Percentiles rank a stretch among this genome's conserved stretches.
These are phyloP conservation scores for Hystrix cristata DNA, from an alignment of 2,113 vertebrate genomes.

Conservation along the genomic window DNA sequence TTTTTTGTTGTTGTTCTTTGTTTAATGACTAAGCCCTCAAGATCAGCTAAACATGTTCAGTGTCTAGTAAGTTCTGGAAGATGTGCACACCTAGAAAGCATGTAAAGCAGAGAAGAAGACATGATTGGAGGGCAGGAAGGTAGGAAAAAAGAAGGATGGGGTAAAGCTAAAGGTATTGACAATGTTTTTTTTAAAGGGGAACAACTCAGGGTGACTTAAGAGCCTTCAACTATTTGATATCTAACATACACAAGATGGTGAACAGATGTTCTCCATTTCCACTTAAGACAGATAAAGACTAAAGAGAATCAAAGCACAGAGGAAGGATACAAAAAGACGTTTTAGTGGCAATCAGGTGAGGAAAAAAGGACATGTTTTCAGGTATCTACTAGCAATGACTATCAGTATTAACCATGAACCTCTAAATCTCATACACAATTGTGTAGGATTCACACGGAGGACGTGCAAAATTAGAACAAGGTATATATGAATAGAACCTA, in stretches of 20 bases:
- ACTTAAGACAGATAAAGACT: background rate
- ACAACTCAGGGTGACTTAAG: background rate
- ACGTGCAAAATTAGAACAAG: background rate
- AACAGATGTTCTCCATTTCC: conserved; percentile 10
- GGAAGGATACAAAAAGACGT: background rate
- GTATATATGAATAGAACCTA: background rate
- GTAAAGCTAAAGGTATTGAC: background rate
- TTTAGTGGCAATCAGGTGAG: background rate
- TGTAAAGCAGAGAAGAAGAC: background rate
- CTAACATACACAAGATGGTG: background rate
- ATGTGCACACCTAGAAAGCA: background rate
- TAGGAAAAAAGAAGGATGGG: background rate
- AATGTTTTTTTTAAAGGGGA: background rate
- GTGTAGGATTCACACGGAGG: background rate
- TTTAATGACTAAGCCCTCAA: background rate
- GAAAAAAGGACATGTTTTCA: background rate
- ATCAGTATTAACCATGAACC: background rate
- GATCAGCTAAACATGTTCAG: background rate
- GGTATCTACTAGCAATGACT: background rate
- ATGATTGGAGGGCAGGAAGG: background rate
- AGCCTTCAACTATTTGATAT: background rate
- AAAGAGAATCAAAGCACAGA: background rate
- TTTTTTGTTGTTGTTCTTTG: background rate
- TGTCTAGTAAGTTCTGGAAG: background rate
- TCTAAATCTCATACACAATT: background rate